These are phyloP conservation scores for Protonibea diacanthus DNA, from an alignment of 2,797 vertebrate species.

Conservation along the genomic window DNA sequence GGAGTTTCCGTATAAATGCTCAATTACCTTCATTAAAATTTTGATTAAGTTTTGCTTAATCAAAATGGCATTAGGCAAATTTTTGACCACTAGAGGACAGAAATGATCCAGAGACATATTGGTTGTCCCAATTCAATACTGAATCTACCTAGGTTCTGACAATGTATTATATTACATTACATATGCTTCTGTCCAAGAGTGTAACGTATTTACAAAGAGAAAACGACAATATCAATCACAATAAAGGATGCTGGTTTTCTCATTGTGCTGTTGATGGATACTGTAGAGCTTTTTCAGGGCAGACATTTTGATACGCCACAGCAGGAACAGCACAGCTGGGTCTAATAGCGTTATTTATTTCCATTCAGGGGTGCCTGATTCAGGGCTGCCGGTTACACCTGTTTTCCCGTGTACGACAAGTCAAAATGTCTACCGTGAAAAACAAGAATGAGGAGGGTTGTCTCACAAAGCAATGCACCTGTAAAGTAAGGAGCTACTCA, in stretches of 20 bases:
- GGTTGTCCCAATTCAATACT: background rate
- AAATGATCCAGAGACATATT: background rate
- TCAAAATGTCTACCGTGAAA: background rate
- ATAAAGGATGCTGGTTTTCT: background rate
- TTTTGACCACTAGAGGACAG: background rate
- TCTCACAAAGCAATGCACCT: background rate
- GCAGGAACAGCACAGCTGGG: background rate
- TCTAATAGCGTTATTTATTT: background rate
- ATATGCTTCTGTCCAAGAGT: background rate
- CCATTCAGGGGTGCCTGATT: background rate
- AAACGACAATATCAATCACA: background rate
- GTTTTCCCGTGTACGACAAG: background rate
- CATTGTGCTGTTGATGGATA: background rate
- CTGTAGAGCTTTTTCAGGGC: background rate
- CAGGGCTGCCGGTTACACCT: background rate
- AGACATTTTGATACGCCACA: slow-evolving; percentile 3
- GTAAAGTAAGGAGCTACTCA: background rate
- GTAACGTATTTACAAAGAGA: background rate
- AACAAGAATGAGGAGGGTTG: background rate
- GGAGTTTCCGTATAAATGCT: no score
- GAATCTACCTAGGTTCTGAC: background rate
- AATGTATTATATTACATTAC: background rate
- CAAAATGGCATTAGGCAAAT: background rate
- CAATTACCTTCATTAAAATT: background rate
- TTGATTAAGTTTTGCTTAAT: background rate